Evolutionary conservation across 1,140 invertebrate genomes (phyloP).

Genomic region (Ceratina calcarata): DNA sequence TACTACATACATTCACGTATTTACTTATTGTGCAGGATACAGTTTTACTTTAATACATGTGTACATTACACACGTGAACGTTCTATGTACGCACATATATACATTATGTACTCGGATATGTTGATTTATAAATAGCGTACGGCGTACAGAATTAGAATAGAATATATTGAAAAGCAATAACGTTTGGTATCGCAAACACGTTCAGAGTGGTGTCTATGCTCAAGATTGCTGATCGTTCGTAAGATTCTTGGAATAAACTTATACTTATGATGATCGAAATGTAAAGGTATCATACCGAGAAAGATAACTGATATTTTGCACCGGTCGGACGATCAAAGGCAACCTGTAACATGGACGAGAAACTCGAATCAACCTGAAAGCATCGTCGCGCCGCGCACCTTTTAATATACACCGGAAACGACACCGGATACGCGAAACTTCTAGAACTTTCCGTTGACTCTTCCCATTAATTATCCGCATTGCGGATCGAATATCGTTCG

Average conservation of each 20-base stretch:
- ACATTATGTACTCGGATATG: not conserved
- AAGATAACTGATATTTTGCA: slow-evolving; percentile 23
- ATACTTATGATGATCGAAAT: not conserved
- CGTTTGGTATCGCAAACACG: not conserved
- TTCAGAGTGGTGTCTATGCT: too few relatives aligned
- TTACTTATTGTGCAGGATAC: too few relatives aligned
- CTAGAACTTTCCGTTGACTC: slow-evolving; percentile 69
- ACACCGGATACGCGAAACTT: slow-evolving; percentile 68
- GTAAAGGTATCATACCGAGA: not conserved
- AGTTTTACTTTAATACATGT: too few relatives aligned
- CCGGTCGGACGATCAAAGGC: slow-evolving; percentile 37
- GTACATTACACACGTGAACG: too few relatives aligned
- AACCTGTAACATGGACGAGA: slow-evolving; percentile 69
- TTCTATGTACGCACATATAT: too few relatives aligned
- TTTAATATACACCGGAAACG: slow-evolving; percentile 72
- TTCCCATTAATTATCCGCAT: not conserved
- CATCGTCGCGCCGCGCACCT: slow-evolving; percentile 60
- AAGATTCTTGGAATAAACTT: not conserved
- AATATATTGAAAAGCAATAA: not conserved
- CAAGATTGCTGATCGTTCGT: not conserved
- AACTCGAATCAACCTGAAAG: slow-evolving; percentile 52
- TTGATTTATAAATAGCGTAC: not conserved
- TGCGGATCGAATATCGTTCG: not conserved
- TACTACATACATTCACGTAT: not conserved
- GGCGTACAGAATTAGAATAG: not conserved